phyloP scores from a whole-genome alignment of 2,888 invertebrate genomes.

The Luperina testacea region DNA sequence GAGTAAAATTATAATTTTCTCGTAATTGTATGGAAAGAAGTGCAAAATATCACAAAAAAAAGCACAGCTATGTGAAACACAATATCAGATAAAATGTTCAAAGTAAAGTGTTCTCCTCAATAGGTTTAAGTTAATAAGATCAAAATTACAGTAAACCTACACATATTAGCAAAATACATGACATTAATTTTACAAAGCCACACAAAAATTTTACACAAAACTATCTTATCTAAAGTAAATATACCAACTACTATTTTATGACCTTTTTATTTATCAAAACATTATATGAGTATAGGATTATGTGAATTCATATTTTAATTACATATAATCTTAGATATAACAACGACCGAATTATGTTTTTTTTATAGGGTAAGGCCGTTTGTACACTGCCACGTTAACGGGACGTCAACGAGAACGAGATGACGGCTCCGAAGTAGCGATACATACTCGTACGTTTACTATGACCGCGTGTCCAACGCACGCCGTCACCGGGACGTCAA shows the following conservation, averaged over 20 bases:
- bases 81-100: background rate
- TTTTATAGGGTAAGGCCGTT: background rate
- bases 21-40: too few relatives aligned
- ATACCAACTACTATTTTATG: background rate
- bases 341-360: background rate
- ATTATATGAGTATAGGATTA: background rate
- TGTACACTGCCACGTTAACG: background rate
- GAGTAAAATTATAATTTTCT: background rate
- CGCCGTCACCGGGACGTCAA: background rate
- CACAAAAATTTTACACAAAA: background rate
- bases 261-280: background rate
- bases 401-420: background rate
- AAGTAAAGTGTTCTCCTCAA: background rate
- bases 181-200: slow-evolving; percentile 7
- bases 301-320: slow-evolving; percentile 3
- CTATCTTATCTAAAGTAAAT: slow-evolving; percentile 1
- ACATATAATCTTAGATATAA: slow-evolving; percentile 4
- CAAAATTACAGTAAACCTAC: slow-evolving; percentile 18
- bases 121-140: too few relatives aligned
- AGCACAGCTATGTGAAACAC: background rate
- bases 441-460: background rate
- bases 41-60: background rate
- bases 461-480: background rate
- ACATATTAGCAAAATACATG: slow-evolving; percentile 6
- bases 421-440: background rate